Percentiles rank a stretch among this genome's conserved stretches.
These are phyloP conservation scores for Agrochola lota DNA, from an alignment of 2,888 invertebrate genomes.

Conservation along the genomic window DNA sequence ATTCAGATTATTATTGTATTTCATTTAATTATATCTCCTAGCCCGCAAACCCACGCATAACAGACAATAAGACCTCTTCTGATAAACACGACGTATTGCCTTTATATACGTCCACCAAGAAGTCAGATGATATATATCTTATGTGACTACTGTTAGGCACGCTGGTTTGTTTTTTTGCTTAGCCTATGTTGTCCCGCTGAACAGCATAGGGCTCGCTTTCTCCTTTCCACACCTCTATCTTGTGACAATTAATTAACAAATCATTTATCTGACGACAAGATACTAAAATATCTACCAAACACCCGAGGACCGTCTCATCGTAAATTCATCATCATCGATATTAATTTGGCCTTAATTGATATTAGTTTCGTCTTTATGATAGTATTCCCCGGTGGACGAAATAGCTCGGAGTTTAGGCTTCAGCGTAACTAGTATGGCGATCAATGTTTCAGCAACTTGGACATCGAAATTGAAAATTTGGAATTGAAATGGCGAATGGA, in stretches of 20 bases:
- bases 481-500: neutral
- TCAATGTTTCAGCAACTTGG: slow-evolving; percentile 5
- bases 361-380: slow-evolving; percentile 51
- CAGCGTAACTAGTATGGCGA: slow-evolving; percentile 1
- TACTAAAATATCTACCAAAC: slow-evolving; percentile 1
- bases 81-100: too few species aligned
- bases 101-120: too few species aligned
- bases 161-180: too few species aligned
- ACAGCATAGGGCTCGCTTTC: neutral
- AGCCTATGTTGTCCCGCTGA: neutral
- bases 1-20: too few species aligned
- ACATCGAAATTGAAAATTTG: slow-evolving; percentile 20
- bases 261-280: neutral
- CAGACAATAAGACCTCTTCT: too few species aligned
- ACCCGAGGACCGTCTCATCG: slow-evolving; percentile 9
- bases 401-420: slow-evolving; percentile 14
- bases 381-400: slow-evolving; percentile 36
- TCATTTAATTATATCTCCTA: too few species aligned
- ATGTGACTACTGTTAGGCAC: too few species aligned
- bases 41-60: too few species aligned
- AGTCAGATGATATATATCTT: too few species aligned
- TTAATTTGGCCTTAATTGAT: slow-evolving; percentile 55
- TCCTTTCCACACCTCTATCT: neutral
- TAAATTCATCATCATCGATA: slow-evolving; percentile 53
- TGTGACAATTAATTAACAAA: slow-evolving; percentile 18